Percentiles rank a stretch among this genome's conserved stretches.
Conservation (phyloP, 2,888 invertebrate species). For the Ochropleura plecta region DNA sequence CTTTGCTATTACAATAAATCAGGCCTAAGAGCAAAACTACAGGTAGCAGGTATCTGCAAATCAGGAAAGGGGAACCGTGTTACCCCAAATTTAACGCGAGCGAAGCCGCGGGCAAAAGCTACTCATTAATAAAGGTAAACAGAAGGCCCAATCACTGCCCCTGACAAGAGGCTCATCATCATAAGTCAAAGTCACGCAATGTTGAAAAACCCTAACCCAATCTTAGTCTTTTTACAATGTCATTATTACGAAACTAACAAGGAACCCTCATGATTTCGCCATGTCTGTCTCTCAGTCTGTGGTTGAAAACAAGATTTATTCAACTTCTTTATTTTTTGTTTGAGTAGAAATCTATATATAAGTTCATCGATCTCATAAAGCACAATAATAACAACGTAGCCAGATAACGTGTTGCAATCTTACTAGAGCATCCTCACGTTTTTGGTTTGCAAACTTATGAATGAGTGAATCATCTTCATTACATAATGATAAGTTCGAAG, state of each 20-base stretch:
- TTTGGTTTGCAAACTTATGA: conserved; percentile 46
- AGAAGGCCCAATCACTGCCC: neutral
- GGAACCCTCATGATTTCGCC: neutral
- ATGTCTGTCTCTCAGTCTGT: neutral
- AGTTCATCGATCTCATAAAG: conserved; percentile 48
- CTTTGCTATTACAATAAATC: too few relatives aligned
- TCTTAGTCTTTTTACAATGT: neutral
- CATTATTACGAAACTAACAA: neutral
- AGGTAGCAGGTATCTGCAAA: too few relatives aligned
- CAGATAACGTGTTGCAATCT: conserved; percentile 49
- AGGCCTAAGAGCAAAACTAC: too few relatives aligned
- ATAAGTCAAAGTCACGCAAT: neutral
- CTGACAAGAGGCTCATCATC: too few relatives aligned
- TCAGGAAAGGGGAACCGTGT: too few relatives aligned
- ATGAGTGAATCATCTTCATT: conserved; percentile 69
- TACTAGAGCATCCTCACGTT: conserved; percentile 54
- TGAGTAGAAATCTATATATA: neutral
- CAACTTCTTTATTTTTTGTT: neutral
- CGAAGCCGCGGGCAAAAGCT: too few relatives aligned
- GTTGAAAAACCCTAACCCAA: neutral
- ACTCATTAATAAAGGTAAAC: neutral
- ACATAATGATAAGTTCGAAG: conserved; percentile 65
- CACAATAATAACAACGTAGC: conserved; percentile 6
- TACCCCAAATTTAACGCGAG: too few relatives aligned
- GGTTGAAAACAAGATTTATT: conserved; percentile 12